Evolutionary conservation across 64 coral and sea anemone genomes (phyloP), one percentile per base, ranked within the genome.

Genomic region (Exaiptasia diaphana): DNA sequence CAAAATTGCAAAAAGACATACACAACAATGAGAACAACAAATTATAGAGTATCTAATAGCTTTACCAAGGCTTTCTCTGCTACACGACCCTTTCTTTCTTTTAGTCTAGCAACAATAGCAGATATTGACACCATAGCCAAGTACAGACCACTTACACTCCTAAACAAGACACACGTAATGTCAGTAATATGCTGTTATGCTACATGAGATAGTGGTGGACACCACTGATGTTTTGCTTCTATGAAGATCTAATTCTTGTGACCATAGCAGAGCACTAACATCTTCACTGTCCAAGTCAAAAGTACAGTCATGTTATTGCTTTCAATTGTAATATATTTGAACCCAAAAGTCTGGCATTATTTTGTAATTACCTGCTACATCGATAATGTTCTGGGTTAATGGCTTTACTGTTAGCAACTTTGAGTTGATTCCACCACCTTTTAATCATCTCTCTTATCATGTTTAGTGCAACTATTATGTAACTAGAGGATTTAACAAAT

Each of bases 361-460:
- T n/a, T n/a, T n/a, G n/a, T 20, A 75, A 50, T 28, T 38, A 97
- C 93, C 93, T 87, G 79, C 93, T 97, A 71, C 85, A 82, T 84
- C 93, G 76, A 18, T 77, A 67, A 25, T 87, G 57, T 39, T 67
- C 77, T 29, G 89, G 83, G 23, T 88, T 67, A 43, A 78, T 87
- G 41, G 62, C 54, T 92, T 91, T 91, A 38, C 85, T 88, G 64
- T 82, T 87, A 54, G 83, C 80, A 23, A 73, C 64, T 73, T 92
- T 91, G 3, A 97, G 67, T 28, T 97, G 88, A 67, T 77, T 88
- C 93, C 93, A 97, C 93, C 93, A 97, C 60, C 81, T 86, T 87
- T 97, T 97, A 45, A 97, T 91, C 88, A 97, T 91, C 79, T 97
- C 93, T 41, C 93, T 80, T 39, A 97, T 91, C 83, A 97, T 97